Evolutionary conservation across 2,888 invertebrate genomes (phyloP), one percentile per base, ranked within the genome.

Genomic region (Drosophila melanosoma): DNA sequence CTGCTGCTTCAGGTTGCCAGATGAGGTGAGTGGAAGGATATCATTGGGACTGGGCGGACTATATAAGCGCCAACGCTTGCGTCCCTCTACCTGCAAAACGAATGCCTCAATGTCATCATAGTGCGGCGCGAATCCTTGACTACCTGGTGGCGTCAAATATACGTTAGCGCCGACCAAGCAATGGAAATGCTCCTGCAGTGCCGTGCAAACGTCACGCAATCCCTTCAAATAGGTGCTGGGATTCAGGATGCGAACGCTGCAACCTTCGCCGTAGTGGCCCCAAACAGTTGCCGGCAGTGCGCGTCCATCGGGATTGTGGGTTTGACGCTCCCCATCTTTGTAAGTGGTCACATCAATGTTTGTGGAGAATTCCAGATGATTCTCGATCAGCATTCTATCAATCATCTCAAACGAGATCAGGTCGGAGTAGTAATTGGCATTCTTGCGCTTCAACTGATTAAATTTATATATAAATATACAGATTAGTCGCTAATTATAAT

Each of bases 101-200:
- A 99, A 99, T 0, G 99, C 99, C 93, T 99, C 99, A 78, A 99
- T 99, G 91, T 99, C 99, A 93, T 99, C 99, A 92, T 96, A 99
- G 93, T 99, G 99, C 0, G 99, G 99, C 0, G 99, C 99, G 94
- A 99, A 99, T 0, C 99, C 99, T 94, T 99, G 99, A 81, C 97
- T 97, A 70, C 97, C 96, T 0, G 98, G 96, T 3, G 99, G 99
- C 1, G 99, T 99, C 62, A 99, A 93, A 91, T 99, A 99, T 2
- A 97, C 96, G 94, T 99, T 99, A 0, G 98, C 97, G 4, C 99
- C 99, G 53, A 98, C 98, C 94, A 98, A 97, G 60, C 97, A 97
- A 60, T 97, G 97, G 91, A 99, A 99, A 90, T 95, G 96, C 93
- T 99, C 99, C 94, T 99, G 99, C 64, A 99, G 93, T 0, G 96